Base-by-base conservation (phyloP, 2,888 invertebrate species). In the Argyresthia goedartella region DNA sequence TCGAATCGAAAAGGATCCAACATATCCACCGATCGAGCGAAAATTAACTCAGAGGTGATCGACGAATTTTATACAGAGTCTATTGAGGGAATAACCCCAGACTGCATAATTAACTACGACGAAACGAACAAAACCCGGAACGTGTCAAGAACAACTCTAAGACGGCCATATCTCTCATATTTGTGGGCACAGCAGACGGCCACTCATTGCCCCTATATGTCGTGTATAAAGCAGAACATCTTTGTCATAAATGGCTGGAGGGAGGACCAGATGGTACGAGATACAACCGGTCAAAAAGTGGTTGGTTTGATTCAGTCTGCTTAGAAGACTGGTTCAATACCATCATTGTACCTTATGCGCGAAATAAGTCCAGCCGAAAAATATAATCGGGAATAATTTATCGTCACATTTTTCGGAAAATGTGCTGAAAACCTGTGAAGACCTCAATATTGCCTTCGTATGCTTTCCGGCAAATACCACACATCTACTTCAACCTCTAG, bases 191-290 rank as follows among this genome's bases (percentile, higher is more conserved):
- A 43, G 75, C 76, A 9, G 60, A 56, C 51, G 78, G 77, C 4
- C 54, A 59, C 44, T 16, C 71, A 2, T 56, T 78, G 34, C 74
- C 76, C 4, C 61, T 63, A 33, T 81, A 77, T 57, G 69, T 78
- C 7, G 71, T 76, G 0, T 79, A 79, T 57, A 82, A 80, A 59
- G 61, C 74, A 1, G 59, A 61, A 52, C 51, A 73, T 54, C 43
- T 80, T n/a, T 75, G 67, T 58, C 55, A 65, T 44, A 64, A 67
- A 8, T 84, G 81, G 80, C 65, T 60, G 6, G 57, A 60, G 56
- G 66, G 67, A 47, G 81, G 79, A 8, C 76, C 75, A 14, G 13
- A 50, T 52, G 59, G 64, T 47, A 42, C 66, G 54, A 49, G 71
- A 6, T 84, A 76, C 57, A 78, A 75, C 56, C 39, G 72, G 1